Base-by-base conservation (phyloP, 2,113 vertebrate species). In the Phasianus colchicus region DNA sequence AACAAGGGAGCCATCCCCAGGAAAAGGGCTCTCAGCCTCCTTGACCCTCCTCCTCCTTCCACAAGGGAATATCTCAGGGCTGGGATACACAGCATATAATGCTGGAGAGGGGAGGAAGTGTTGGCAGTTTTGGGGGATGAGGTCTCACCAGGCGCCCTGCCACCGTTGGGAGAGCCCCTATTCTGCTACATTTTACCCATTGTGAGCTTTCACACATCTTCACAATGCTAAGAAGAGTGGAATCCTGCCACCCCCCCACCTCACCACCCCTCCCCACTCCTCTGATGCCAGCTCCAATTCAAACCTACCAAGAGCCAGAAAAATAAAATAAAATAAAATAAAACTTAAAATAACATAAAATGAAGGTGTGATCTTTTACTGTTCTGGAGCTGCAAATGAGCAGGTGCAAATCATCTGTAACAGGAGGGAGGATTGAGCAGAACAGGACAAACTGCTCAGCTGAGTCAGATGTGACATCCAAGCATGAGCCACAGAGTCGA, bases 401-500 rank as follows among this genome's bases (percentile, higher is more conserved):
- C 4, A 12, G 48, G 66, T 3, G 6, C 29, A 47, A 85, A 38
- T 22, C 38, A 27, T 11, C 87, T 52, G 11, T 4, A 30, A 4
- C 1, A 0, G 10, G 25, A 9, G 54, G 10, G 18, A 65, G 30
- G 55, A 79, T 0, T 0, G 4, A 65, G 48, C 15, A 79, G 48
- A 89, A 79, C 17, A 47, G 66, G 34, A 22, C 0, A 2, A 81
- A 30, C 30, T 82, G 77, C 52, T 84, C 11, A 61, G 60, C 48
- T 79, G 60, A 34, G 58, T 21, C 27, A n/a, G 48, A n/a, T 25
- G 12, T 6, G 52, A 43, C 40, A 40, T 5, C 10, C n/a, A 52
- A 78, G 30, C n/a, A 64, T 34, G 52, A 71, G 32, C 7, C 36
- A 79, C 14, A 65, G 19, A 74, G 38, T 9, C 34, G 2, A 1